Percentiles rank a stretch among this genome's conserved stretches.
Evolutionary conservation across 2,113 vertebrate species (phyloP).

Genomic region (Lophotis ruficrista): DNA sequence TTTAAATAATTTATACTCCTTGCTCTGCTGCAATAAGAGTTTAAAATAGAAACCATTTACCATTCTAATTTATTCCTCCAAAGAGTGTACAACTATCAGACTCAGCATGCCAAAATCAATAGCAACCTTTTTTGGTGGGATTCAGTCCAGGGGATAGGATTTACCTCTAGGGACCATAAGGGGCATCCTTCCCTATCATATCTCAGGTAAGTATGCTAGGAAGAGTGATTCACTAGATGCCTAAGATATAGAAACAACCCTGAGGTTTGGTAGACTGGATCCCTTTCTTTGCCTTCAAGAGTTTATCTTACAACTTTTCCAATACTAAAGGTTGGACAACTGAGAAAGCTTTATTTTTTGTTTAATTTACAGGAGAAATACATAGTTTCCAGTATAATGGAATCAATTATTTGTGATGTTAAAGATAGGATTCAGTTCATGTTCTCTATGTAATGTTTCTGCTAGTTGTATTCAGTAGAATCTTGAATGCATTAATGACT

Average conservation of each 20-base stretch:
- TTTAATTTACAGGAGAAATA: background rate
- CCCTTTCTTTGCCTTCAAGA: background rate
- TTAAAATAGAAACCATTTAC: background rate
- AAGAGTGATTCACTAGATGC: background rate
- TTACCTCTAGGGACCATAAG: background rate
- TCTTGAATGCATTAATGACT: slow-evolving; percentile 42
- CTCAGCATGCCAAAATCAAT: background rate
- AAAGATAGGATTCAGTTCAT: background rate
- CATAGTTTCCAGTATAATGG: background rate
- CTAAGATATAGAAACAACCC: background rate
- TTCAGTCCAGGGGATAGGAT: background rate
- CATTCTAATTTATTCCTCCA: background rate
- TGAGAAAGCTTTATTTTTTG: background rate
- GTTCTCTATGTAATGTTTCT: background rate
- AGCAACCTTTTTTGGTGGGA: background rate
- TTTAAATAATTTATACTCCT: background rate
- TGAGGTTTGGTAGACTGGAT: background rate
- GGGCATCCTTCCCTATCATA: background rate
- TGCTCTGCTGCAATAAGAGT: background rate
- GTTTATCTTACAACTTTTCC: background rate
- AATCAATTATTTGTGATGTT: background rate
- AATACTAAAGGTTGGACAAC: background rate
- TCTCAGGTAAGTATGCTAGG: background rate
- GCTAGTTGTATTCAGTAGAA: background rate
- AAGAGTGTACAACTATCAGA: background rate